These are phyloP conservation scores for Ptychadena robeensis DNA, from an alignment of 2,797 vertebrate genomes.

Conservation along the genomic window DNA sequence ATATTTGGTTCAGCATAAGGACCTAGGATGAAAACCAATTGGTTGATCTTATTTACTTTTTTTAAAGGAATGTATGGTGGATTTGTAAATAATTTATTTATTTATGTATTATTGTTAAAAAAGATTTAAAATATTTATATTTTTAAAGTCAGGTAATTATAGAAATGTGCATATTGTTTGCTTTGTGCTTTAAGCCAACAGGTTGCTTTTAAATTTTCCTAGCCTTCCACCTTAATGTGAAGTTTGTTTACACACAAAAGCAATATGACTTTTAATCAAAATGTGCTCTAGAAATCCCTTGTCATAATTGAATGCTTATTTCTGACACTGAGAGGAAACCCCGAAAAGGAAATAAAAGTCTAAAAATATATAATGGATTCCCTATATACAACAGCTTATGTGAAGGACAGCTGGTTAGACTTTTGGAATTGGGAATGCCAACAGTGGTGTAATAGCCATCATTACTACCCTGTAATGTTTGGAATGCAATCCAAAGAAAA, in stretches of 20 bases:
- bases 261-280: background rate
- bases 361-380: no score
- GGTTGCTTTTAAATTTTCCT: background rate
- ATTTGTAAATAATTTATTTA: background rate
- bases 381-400: no score
- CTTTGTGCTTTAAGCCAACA: background rate
- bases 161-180: no score
- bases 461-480: no score
- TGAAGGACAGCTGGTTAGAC: no score
- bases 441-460: no score
- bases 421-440: no score
- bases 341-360: no score
- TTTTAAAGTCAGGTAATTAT: background rate
- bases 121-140: background rate
- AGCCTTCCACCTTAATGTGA: background rate
- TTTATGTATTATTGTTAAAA: background rate
- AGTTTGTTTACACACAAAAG: background rate
- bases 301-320: background rate
- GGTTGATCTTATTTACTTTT: background rate
- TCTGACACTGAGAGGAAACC: background rate
- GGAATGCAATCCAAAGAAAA: no score
- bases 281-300: background rate
- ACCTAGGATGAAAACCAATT: background rate
- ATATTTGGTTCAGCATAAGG: no score
- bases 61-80: background rate